These are phyloP conservation scores for Phalanger gymnotis DNA, from an alignment of 2,797 vertebrate species.

Conservation along the genomic window DNA sequence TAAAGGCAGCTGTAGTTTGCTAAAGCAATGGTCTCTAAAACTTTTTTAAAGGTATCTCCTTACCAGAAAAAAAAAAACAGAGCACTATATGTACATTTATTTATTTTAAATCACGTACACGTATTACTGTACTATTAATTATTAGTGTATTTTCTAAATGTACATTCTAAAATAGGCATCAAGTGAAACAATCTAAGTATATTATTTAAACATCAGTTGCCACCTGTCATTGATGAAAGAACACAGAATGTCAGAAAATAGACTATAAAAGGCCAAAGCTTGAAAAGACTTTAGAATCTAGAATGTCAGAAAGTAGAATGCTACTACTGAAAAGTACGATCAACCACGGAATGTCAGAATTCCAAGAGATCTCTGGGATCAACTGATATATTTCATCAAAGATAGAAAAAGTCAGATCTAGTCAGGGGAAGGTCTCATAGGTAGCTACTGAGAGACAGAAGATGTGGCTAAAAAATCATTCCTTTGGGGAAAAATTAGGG, in stretches of 20 bases:
- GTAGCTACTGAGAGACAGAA: background rate
- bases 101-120: background rate
- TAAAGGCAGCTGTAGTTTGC: background rate
- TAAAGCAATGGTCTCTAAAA: background rate
- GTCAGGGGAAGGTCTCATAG: background rate
- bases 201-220: background rate
- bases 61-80: background rate
- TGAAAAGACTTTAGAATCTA: background rate
- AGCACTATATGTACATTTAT: background rate
- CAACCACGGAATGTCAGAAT: background rate
- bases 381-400: background rate
- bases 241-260: background rate
- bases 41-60: background rate
- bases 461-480: background rate
- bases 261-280: background rate
- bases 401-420: background rate
- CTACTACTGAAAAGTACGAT: no score
- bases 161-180: background rate
- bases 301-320: background rate
- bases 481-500: background rate
- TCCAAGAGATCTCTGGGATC: background rate
- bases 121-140: background rate
- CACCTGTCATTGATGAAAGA: background rate
- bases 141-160: background rate
- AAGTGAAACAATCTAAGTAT: background rate